Conservation (phyloP, 2,888 invertebrate genomes). For the Cyaniris semiargus region DNA sequence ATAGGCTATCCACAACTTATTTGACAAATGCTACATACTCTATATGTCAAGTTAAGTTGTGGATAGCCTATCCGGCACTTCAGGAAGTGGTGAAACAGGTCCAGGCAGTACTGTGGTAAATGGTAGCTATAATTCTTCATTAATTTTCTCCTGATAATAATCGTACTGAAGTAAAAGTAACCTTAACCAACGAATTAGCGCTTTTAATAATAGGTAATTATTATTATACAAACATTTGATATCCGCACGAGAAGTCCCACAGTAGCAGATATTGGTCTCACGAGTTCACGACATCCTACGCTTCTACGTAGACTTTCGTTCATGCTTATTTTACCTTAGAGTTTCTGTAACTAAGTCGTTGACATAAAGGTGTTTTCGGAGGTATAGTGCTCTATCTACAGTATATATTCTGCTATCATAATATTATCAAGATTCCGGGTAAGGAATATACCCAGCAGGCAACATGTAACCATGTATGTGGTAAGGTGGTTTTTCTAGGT, state of each 20-base stretch:
- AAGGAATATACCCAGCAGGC: background rate
- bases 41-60: too few relatives aligned
- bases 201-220: background rate
- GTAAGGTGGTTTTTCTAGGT: conserved; percentile 1
- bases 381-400: background rate
- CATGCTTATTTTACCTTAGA: background rate
- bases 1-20: too few relatives aligned
- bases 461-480: background rate
- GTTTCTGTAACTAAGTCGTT: background rate
- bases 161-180: background rate
- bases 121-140: background rate
- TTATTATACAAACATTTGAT: conserved; percentile 5
- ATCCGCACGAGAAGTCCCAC: conserved; percentile 4
- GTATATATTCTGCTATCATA: background rate
- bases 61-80: too few relatives aligned
- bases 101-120: too few relatives aligned
- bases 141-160: too few relatives aligned
- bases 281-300: background rate
- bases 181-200: background rate
- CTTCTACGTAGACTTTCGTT: background rate
- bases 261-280: conserved; percentile 23
- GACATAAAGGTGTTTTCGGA: background rate
- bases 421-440: conserved; percentile 21
- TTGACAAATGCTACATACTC: too few relatives aligned
- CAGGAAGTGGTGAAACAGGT: too few relatives aligned